These are phyloP conservation scores for Parus major DNA, from an alignment of 2,113 vertebrate species.

Conservation along the genomic window DNA sequence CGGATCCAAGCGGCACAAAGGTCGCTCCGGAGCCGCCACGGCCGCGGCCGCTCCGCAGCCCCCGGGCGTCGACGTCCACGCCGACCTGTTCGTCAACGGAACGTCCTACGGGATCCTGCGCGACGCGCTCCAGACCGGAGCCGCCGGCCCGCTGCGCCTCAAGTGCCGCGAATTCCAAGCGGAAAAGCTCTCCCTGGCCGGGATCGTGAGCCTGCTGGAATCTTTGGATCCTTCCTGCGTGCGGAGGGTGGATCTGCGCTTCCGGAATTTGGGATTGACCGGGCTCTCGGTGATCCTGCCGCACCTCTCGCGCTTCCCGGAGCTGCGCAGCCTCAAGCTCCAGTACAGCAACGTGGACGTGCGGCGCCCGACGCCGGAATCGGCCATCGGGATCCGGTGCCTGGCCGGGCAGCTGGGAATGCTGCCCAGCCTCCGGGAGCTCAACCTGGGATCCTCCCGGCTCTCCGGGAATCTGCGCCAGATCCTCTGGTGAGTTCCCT, in stretches of 20 bases:
- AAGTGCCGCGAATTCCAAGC: constrained; percentile 86
- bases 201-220: constrained; percentile 76
- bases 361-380: constrained; percentile 69
- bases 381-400: constrained; percentile 62
- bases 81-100: constrained; percentile 87
- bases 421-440: constrained; percentile 75
- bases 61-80: constrained; percentile 69
- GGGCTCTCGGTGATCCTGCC: constrained; percentile 85
- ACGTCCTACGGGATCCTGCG: constrained; percentile 81
- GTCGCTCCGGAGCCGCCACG: not conserved
- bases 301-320: constrained; percentile 77
- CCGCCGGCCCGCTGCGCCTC: constrained; percentile 73
- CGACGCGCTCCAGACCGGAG: constrained; percentile 68
- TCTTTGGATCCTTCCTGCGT: constrained; percentile 74
- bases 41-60: not conserved
- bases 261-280: constrained; percentile 81
- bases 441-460: constrained; percentile 86
- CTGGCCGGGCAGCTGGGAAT: constrained; percentile 79
- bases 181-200: constrained; percentile 82
- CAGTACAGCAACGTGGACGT: constrained; percentile 90
- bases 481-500: constrained; percentile 80
- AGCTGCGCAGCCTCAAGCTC: constrained; percentile 79
- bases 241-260: constrained; percentile 83
- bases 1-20: not conserved
- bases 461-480: constrained; percentile 84